Evolutionary conservation across 1,140 invertebrate genomes (phyloP), one percentile per base, ranked within the genome.

Genomic region (Drosophila sucinea): DNA sequence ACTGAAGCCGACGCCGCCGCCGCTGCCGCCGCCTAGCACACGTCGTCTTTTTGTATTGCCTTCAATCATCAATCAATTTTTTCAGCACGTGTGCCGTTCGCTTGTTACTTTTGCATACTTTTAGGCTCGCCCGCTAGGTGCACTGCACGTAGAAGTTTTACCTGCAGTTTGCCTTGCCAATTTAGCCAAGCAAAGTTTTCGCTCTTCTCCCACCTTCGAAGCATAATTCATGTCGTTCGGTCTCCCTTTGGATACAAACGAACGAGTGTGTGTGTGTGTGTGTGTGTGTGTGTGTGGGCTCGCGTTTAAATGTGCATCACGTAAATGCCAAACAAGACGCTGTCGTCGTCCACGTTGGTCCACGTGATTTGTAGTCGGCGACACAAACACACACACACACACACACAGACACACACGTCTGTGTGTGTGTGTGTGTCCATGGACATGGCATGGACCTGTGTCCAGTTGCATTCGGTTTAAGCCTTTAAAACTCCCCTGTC

Each of bases 221-320:
- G 78, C 81, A 85, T 81, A 85, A 86, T 86, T 85, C 68, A 81
- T 81, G 82, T 86, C 44, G 35, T 38, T 38, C 35, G 7, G 30
- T 30, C 4, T 30, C 35, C 11, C 35, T 38, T 30, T 30, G 17
- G 17, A 17, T 17, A 17, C 17, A 17, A 17, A 17, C 17, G 17
- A 17, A 17, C 17, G 17, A 17, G 4, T 30, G 30, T 30, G 30
- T 30, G 30, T 1, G 10, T 38, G 7, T 3, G 35, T 10, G 35
- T 11, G 1, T 38, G 35, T 38, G 35, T 47, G 7, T 47, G 44
- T 47, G 44, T 51, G 44, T 51, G 23, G 81, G 82, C 75, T 77
- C 81, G 74, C 70, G 70, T 85, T 85, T 81, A 86, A 86, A 85
- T 85, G 81, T 85, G 83, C 77, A 84, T 81, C 81, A 85, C 82